phyloP scores from a whole-genome alignment of 2,113 vertebrate genomes.

The Epinephelus cyanopodus region DNA sequence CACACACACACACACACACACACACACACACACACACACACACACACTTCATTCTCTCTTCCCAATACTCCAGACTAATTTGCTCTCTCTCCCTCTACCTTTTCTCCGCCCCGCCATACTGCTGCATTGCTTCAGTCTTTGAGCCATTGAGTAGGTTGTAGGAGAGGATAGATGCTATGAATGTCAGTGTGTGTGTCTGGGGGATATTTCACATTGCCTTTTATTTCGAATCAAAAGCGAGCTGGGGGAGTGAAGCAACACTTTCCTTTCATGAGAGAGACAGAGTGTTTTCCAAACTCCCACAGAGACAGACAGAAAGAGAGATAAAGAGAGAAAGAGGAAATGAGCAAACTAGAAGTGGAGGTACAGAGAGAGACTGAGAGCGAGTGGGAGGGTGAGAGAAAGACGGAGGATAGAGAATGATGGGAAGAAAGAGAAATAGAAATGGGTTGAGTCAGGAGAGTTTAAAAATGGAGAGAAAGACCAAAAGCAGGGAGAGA shows the following conservation, averaged over 20 bases:
- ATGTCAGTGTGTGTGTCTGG: slow-evolving; percentile 44
- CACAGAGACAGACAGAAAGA: slow-evolving; percentile 38
- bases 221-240: slow-evolving; percentile 68
- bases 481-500: background rate
- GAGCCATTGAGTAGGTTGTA: slow-evolving; percentile 31
- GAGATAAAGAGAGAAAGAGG: slow-evolving; percentile 19
- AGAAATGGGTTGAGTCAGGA: slow-evolving; percentile 15
- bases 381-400: background rate
- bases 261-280: slow-evolving; percentile 58
- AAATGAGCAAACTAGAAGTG: slow-evolving; percentile 26
- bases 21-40: background rate
- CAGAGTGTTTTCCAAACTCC: slow-evolving; percentile 62
- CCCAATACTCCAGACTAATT: slow-evolving; percentile 49
- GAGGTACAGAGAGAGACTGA: background rate
- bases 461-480: slow-evolving; percentile 17
- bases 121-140: slow-evolving; percentile 22
- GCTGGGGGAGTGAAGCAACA: slow-evolving; percentile 50
- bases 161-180: slow-evolving; percentile 32
- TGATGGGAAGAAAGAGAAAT: background rate
- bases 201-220: slow-evolving; percentile 61
- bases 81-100: background rate
- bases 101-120: slow-evolving; percentile 17
- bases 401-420: background rate
- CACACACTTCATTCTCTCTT: slow-evolving; percentile 24
- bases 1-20: too few relatives aligned